A percentile compares a stretch with the other conserved stretches of the same genome.
phyloP scores from a whole-genome alignment of 2,888 invertebrate genomes.

The Pyrrhosoma nymphula region DNA sequence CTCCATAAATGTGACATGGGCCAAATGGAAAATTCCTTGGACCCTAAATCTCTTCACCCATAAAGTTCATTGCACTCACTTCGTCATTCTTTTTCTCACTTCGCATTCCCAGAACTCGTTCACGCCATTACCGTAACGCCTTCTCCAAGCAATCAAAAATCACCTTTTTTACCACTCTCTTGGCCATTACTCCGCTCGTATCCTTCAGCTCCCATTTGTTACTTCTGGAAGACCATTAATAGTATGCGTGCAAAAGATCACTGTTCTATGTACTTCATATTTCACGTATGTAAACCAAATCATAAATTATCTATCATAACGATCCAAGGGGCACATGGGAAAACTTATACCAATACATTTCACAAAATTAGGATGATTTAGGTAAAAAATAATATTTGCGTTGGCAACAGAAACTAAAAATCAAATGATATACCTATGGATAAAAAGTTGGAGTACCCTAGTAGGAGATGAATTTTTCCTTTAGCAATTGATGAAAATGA shows the following conservation, averaged over 20 bases:
- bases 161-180: background rate
- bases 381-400: too few species aligned
- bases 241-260: background rate
- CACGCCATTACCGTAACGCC: background rate
- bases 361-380: too few species aligned
- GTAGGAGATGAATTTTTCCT: too few species aligned
- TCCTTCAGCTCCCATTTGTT: background rate
- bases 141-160: background rate
- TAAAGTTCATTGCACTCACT: constrained; percentile 1
- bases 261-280: too few species aligned
- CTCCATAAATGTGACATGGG: background rate
- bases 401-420: too few species aligned
- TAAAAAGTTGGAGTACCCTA: too few species aligned
- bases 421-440: too few species aligned
- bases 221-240: background rate
- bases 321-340: too few species aligned
- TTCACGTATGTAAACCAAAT: too few species aligned
- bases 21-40: background rate
- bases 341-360: too few species aligned
- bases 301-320: too few species aligned
- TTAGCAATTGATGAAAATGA: too few species aligned
- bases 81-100: background rate
- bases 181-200: background rate
- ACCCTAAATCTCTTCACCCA: background rate
- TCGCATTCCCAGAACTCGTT: background rate